Base-by-base conservation (phyloP, 2,888 invertebrate species). In the Ellobium chinense region DNA sequence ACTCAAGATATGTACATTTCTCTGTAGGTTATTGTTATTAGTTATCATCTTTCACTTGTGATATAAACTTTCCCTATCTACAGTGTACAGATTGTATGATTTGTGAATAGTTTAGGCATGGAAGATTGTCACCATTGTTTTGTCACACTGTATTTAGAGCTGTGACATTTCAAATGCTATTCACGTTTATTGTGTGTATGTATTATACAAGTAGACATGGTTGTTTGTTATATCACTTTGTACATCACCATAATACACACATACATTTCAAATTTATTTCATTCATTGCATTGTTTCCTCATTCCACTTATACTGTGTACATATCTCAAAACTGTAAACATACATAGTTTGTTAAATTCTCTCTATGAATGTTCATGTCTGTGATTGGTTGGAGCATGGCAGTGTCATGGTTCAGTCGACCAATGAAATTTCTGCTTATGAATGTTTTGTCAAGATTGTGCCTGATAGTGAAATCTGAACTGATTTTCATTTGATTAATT, bases 41-140 rank as follows among this genome's bases (percentile, higher is more conserved):
- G n/a, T 70, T 54, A 27, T 24, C 37, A 46, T 21, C 31, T 31
- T 54, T 74, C 37, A 74, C 29, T 63, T 65, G 74, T 62, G 63
- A 72, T 72, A 72, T 70, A 34, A 70, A 36, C 31, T 29, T 34
- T 56, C 69, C 56, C n/a, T 62, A 37, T 58, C 60, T 46, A 60
- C 24, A 56, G 1, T 73, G 36, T 73, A 58, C 73, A 73, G 37
- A 37, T 58, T 31, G 18, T 9, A 31, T 3, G 34, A 27, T 24
- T 4, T 63, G n/a, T n/a, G n/a, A n/a, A 24, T 63, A 63, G 2
- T 5, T 24, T 63, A 5, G n/a, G 63, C 24, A 63, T 29, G 63
- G 2, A 12, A 2, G 27, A 24, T 24, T 31, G 63, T 29, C n/a
- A n/a, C n/a, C n/a, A n/a, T n/a, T n/a, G n/a, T n/a, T n/a, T n/a